Percentiles rank a stretch among this genome's conserved stretches.
phyloP scores from a whole-genome alignment of 2,888 invertebrate genomes.

The Dolomedes plantarius region DNA sequence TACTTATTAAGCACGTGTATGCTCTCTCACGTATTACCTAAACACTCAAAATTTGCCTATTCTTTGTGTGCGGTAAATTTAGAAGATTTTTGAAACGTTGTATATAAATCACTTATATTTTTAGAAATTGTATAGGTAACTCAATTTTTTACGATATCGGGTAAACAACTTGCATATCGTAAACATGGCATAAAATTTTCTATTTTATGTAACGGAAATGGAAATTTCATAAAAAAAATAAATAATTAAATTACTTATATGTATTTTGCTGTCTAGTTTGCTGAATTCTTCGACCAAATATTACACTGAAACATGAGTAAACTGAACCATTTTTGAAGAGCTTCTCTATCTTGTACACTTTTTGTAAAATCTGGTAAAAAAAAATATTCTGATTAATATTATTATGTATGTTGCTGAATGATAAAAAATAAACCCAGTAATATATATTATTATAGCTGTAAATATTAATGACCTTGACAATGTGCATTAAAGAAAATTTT shows the following conservation, averaged over 20 bases:
- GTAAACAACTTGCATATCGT: slow-evolving; percentile 4
- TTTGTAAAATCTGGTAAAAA: not conserved
- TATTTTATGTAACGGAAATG: not conserved
- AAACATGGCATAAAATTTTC: not conserved
- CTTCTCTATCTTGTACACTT: slow-evolving; percentile 2
- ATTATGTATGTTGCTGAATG: not conserved
- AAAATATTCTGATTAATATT: not conserved
- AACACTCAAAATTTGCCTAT: not conserved
- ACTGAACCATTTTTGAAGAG: not conserved
- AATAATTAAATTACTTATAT: not conserved
- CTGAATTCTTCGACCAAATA: slow-evolving; percentile 6
- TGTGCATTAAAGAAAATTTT: slow-evolving; percentile 12
- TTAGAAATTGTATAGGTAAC: slow-evolving; percentile 46
- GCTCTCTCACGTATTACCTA: too few species aligned
- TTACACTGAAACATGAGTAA: not conserved
- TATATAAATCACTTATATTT: slow-evolving; percentile 53
- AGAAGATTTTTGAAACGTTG: slow-evolving; percentile 34
- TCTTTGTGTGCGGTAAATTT: slow-evolving; percentile 27
- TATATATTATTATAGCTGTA: not conserved
- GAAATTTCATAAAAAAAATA: not conserved
- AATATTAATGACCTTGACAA: not conserved
- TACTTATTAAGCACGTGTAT: too few species aligned
- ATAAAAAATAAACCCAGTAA: not conserved
- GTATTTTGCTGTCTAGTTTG: slow-evolving; percentile 9
- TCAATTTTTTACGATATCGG: not conserved